phyloP scores from a whole-genome alignment of 2,797 vertebrate species.

The Sylvia borin region DNA sequence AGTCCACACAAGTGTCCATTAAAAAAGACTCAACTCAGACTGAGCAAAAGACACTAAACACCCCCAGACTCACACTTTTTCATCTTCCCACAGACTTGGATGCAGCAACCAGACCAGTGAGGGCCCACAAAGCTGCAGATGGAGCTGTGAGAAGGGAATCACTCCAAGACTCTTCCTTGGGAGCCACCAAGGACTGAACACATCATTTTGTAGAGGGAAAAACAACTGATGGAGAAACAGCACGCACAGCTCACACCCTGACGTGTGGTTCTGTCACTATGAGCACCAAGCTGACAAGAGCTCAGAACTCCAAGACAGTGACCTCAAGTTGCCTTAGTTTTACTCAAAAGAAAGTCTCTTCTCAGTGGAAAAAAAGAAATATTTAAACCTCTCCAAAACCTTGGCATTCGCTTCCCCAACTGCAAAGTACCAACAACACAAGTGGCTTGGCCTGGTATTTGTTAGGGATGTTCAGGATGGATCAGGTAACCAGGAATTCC shows the following conservation, averaged over 20 bases:
- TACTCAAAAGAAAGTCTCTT: not conserved
- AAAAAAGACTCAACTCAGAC: not conserved
- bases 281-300: not conserved
- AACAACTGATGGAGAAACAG: not conserved
- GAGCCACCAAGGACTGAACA: not conserved
- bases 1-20: not conserved
- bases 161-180: not conserved
- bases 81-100: not conserved
- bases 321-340: not conserved
- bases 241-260: not conserved
- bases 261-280: accelerated
- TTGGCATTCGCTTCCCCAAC: not conserved
- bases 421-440: not conserved
- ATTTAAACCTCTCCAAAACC: not conserved
- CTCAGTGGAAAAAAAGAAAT: not conserved
- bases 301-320: not conserved
- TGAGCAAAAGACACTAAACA: not conserved
- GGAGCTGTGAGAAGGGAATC: not conserved
- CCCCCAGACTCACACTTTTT: accelerated
- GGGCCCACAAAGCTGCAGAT: not conserved
- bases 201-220: not conserved
- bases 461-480: not conserved
- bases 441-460: not conserved
- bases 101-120: not conserved
- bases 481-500: not conserved